A percentile compares a stretch with the other conserved stretches of the same genome.
These are phyloP conservation scores for Harpalus rufipes DNA, from an alignment of 2,888 invertebrate genomes.

Conservation along the genomic window DNA sequence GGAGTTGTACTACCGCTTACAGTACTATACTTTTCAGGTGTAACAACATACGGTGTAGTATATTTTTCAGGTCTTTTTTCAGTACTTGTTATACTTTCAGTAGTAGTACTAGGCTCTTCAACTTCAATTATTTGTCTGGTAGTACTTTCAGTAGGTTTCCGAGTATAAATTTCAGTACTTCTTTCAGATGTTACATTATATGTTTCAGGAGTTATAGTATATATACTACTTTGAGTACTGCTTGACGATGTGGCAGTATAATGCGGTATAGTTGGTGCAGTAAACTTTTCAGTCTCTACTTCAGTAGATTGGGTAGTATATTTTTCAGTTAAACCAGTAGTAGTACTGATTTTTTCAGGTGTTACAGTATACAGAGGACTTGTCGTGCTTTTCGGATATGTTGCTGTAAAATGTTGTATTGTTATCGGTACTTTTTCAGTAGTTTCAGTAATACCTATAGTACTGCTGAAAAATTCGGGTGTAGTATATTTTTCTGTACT, in stretches of 20 bases:
- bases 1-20: not conserved
- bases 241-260: constrained; percentile 69
- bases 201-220: not conserved
- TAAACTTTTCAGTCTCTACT: not conserved
- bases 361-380: constrained; percentile 12
- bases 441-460: constrained; percentile 24
- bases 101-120: no score
- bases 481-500: not conserved
- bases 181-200: constrained; percentile 20
- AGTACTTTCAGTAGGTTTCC: no score
- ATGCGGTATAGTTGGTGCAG: constrained; percentile 55
- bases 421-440: not conserved
- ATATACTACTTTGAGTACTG: not conserved
- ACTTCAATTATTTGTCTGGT: no score
- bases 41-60: not conserved
- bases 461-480: not conserved
- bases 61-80: constrained; percentile 58
- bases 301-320: constrained; percentile 55
- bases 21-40: constrained; percentile 15
- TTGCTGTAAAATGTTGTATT: constrained; percentile 13
- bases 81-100: not conserved
- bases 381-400: constrained; percentile 30
- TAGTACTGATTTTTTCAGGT: constrained; percentile 67
- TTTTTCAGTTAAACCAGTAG: constrained; percentile 56
- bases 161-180: not conserved